Evolutionary conservation across 2,888 invertebrate species (phyloP).

Genomic region (Drosophila greeni): DNA sequence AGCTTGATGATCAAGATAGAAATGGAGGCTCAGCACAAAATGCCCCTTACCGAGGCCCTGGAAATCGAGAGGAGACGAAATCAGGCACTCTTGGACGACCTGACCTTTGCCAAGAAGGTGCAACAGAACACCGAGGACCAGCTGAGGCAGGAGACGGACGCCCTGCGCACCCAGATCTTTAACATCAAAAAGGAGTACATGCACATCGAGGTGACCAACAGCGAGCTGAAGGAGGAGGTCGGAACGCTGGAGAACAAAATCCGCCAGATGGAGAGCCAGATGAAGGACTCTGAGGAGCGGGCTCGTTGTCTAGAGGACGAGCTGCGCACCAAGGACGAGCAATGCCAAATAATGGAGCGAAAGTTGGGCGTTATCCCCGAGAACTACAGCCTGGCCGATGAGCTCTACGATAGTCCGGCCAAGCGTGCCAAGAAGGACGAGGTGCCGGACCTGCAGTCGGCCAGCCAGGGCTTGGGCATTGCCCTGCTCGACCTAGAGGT

Average conservation of each 20-base stretch:
- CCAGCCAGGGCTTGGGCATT: conserved; percentile 68
- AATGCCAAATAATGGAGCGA: conserved; percentile 64
- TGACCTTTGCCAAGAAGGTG: conserved; percentile 79
- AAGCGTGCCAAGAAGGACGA: conserved; percentile 69
- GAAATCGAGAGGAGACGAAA: conserved; percentile 74
- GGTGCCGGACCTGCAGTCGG: conserved; percentile 63
- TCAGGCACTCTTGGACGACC: conserved; percentile 79
- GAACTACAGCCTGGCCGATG: conserved; percentile 75
- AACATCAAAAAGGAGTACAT: conserved; percentile 81
- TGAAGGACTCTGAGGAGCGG: conserved; percentile 81
- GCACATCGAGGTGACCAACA: conserved; percentile 84
- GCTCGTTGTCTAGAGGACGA: conserved; percentile 82
- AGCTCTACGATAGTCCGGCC: conserved; percentile 73
- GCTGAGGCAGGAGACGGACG: conserved; percentile 80
- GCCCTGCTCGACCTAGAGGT: conserved; percentile 73
- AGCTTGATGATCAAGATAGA: conserved; percentile 80
- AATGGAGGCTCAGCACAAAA: conserved; percentile 80
- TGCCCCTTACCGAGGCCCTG: conserved; percentile 72
- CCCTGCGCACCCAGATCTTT: conserved; percentile 80
- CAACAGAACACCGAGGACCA: conserved; percentile 80
- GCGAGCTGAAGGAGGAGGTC: conserved; percentile 85
- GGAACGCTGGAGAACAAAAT: conserved; percentile 82
- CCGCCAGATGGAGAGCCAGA: conserved; percentile 81
- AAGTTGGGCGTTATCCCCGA: conserved; percentile 69
- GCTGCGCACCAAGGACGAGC: conserved; percentile 78